Base-by-base conservation (phyloP, 2,113 vertebrate species). In the Anolis sagrei region DNA sequence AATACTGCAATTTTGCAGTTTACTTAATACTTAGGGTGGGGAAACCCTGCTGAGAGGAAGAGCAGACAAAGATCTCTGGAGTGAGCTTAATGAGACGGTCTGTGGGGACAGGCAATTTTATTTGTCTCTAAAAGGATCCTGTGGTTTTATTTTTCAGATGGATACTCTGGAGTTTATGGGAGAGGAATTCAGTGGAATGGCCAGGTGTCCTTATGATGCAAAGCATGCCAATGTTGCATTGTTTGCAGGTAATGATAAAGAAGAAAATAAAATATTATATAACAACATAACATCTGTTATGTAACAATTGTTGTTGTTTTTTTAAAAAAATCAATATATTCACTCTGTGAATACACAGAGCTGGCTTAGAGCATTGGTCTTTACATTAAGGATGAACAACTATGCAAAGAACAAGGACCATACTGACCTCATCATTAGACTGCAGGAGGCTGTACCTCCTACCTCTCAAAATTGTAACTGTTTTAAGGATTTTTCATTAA, bases 131-230 rank as follows among this genome's bases (percentile, higher is more conserved):
- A 94, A 73, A 11, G 89, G 16, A 21, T 88, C 76, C 39, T 34
- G 80, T 92, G 91, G 0, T 66, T 81, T 49, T 92, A 84, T 92
- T 68, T 89, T 95, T 93, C 95, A 99, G 99, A 96, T 97, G 95
- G 99, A 99, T 91, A 97, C 97, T 39, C 87, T 99, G 95, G 99
- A 99, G 86, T 96, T 97, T 84, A 93, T 96, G 64, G 98, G 98
- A 89, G 98, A 99, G 92, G 99, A 99, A 93, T 98, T 99, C 94
- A 99, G 98, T 73, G 99, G 99, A 88, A 99, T 99, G 98, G 99
- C 99, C 48, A 97, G 99, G 72, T 99, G 99, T 93, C 99, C 99
- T 1, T 99, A 99, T 11, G 99, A 99, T 85, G 97, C 98, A 95
- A 99, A 99, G 92, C 99, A 99, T 77, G 98, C 98, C 94, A 99